phyloP scores from a whole-genome alignment of 2,888 invertebrate species.

The Eulithis testata region DNA sequence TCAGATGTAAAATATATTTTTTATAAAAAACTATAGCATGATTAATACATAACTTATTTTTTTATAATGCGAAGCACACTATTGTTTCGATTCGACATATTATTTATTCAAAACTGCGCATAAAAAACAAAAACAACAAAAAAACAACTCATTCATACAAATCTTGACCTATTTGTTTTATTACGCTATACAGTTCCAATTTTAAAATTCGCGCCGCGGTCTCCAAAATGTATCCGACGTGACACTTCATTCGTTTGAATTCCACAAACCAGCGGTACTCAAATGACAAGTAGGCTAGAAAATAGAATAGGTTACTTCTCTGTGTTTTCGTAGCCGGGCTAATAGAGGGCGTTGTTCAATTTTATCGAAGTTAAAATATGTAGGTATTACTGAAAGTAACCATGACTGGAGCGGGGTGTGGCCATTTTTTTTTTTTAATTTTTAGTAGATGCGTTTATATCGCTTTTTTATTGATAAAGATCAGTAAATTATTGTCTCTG shows the following conservation, averaged over 20 bases:
- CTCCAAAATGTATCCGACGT: conserved; percentile 47
- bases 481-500: too few relatives aligned
- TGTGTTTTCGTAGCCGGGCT: too few relatives aligned
- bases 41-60: not conserved
- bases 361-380: too few relatives aligned
- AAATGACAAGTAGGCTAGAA: conserved; percentile 9
- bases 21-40: too few relatives aligned
- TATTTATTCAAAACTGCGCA: conserved; percentile 19
- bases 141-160: conserved; percentile 57
- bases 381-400: too few relatives aligned
- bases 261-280: conserved; percentile 34
- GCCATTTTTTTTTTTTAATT: too few relatives aligned
- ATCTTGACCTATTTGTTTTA: conserved; percentile 62
- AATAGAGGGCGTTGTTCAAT: too few relatives aligned
- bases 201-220: conserved; percentile 75
- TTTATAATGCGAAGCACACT: conserved; percentile 9
- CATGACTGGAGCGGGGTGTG: too few relatives aligned
- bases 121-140: conserved; percentile 41
- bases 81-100: conserved; percentile 2
- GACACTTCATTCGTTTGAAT: conserved; percentile 51
- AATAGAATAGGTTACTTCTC: too few relatives aligned
- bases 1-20: too few relatives aligned
- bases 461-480: too few relatives aligned
- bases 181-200: conserved; percentile 55
- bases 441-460: too few relatives aligned